Percentiles rank a stretch among this genome's conserved stretches.
These are phyloP conservation scores for Parnassius smintheus DNA, from an alignment of 2,888 invertebrate species.

Conservation along the genomic window DNA sequence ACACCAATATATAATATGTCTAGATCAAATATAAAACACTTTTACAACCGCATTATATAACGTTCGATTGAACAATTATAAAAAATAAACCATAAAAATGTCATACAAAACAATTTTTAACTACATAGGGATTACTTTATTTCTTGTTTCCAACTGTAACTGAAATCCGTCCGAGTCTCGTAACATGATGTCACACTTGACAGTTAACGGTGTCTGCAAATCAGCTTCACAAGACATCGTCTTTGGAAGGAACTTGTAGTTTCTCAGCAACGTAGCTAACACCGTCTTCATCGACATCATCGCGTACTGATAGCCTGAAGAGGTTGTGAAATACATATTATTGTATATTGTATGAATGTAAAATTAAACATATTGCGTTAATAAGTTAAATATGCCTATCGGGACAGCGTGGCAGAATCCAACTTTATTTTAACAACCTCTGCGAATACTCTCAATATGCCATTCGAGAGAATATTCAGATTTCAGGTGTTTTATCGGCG, in stretches of 20 bases:
- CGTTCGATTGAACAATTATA: too few species aligned
- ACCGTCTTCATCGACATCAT: constrained; percentile 43
- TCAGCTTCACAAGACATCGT: constrained; percentile 7
- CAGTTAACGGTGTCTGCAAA: constrained; percentile 27
- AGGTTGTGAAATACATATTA: neutral
- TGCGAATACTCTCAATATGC: too few species aligned
- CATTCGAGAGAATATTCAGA: too few species aligned
- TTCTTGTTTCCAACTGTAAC: constrained; percentile 34
- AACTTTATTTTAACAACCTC: too few species aligned
- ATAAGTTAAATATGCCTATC: neutral
- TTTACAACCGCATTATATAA: too few species aligned
- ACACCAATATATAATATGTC: too few species aligned
- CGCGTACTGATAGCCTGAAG: constrained; percentile 41
- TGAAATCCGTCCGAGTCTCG: constrained; percentile 38
- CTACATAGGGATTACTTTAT: neutral
- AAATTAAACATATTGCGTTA: neutral
- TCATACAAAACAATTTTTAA: too few species aligned
- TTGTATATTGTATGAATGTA: neutral
- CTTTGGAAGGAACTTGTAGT: constrained; percentile 33
- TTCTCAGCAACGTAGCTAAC: constrained; percentile 38
- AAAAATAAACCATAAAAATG: too few species aligned
- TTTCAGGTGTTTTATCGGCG: too few species aligned
- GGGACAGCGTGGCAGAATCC: too few species aligned
- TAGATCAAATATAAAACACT: too few species aligned
- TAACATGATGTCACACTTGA: constrained; percentile 45